Conservation (phyloP, 2,888 invertebrate genomes). For the Parascotia fuliginaria region DNA sequence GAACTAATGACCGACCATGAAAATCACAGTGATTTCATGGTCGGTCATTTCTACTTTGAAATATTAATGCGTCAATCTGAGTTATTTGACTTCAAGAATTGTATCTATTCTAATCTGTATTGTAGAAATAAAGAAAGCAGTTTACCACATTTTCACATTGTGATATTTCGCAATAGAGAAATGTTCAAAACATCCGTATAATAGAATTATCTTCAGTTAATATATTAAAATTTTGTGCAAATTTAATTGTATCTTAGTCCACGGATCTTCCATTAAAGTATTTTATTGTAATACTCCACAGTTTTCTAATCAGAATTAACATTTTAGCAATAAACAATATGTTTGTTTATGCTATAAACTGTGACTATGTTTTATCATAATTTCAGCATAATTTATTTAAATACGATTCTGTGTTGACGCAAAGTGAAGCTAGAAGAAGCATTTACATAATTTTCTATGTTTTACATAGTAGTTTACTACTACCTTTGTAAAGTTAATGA, state of each 20-base stretch:
- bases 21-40: too few relatives aligned
- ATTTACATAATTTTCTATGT: neutral
- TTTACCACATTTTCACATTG: slow-evolving; percentile 22
- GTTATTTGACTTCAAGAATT: too few relatives aligned
- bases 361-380: slow-evolving; percentile 10
- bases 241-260: slow-evolving; percentile 32
- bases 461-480: neutral
- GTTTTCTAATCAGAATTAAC: slow-evolving; percentile 29
- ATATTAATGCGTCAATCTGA: too few relatives aligned
- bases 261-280: slow-evolving; percentile 32
- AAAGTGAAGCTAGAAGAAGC: neutral
- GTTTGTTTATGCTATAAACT: slow-evolving; percentile 13
- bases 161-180: slow-evolving; percentile 41
- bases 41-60: too few relatives aligned
- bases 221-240: slow-evolving; percentile 43
- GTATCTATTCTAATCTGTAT: slow-evolving; percentile 19
- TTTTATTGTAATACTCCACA: slow-evolving; percentile 28
- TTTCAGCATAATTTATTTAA: slow-evolving; percentile 19
- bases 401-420: slow-evolving; percentile 22
- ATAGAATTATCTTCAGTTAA: slow-evolving; percentile 30
- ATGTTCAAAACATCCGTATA: slow-evolving; percentile 26
- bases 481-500: neutral
- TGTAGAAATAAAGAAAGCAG: slow-evolving; percentile 28
- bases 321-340: slow-evolving; percentile 14
- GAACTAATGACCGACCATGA: too few relatives aligned